phyloP scores from a whole-genome alignment of 2,797 vertebrate species.

The Phaenicophaeus curvirostris region DNA sequence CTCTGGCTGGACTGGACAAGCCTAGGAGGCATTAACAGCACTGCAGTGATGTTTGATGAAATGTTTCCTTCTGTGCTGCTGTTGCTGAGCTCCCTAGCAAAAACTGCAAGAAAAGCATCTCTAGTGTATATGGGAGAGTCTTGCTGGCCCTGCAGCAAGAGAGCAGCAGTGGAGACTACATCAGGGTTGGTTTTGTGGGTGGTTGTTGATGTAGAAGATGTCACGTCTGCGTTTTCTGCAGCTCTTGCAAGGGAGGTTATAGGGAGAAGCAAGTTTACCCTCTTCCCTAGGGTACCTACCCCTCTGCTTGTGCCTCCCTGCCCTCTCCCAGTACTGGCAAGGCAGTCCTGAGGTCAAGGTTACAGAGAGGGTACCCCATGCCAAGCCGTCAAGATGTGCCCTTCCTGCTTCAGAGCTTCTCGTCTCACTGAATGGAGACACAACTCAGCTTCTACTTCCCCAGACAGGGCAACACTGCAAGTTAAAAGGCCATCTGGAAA shows the following conservation, averaged over 20 bases:
- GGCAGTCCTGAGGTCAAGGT: neutral
- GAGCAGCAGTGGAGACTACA: neutral
- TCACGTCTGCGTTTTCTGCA: neutral
- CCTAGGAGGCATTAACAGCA: slow-evolving; percentile 14
- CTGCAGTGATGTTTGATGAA: slow-evolving; percentile 7
- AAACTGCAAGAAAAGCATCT: neutral
- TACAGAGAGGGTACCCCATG: rapidly evolving
- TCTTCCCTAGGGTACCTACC: neutral
- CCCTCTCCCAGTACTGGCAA: neutral
- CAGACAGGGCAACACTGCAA: neutral
- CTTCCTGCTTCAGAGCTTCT: neutral
- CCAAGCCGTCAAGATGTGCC: neutral
- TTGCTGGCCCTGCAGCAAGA: neutral
- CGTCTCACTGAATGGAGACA: neutral
- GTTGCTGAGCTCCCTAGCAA: neutral
- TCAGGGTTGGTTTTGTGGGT: neutral
- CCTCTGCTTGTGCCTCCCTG: neutral
- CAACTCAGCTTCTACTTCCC: neutral
- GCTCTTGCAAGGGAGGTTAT: neutral
- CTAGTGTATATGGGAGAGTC: neutral
- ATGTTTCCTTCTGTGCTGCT: slow-evolving; percentile 13
- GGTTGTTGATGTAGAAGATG: neutral
- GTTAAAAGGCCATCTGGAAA: neutral
- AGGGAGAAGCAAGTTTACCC: neutral
- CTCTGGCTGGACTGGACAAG: neutral